These are phyloP conservation scores for Strigamia transsilvanica DNA, from an alignment of 2,888 invertebrate genomes.

Conservation along the genomic window DNA sequence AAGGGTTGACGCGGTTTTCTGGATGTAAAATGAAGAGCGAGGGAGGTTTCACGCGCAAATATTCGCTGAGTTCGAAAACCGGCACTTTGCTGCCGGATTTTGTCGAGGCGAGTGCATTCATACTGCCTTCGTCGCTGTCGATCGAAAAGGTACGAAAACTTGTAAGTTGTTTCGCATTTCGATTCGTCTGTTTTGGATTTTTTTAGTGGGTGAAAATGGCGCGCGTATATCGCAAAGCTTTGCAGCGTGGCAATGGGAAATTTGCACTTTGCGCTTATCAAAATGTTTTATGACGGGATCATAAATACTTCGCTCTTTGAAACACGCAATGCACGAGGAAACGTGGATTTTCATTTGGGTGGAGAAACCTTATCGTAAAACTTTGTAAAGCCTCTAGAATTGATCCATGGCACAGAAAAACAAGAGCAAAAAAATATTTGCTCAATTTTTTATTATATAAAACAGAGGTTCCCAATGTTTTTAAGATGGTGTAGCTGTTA, in stretches of 20 bases:
- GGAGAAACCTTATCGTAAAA: slow-evolving; percentile 12
- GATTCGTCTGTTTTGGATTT: too few species aligned
- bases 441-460: too few species aligned
- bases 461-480: too few species aligned
- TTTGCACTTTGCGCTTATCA: slow-evolving; percentile 24
- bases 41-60: slow-evolving; percentile 63
- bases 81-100: slow-evolving; percentile 64
- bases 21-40: slow-evolving; percentile 63
- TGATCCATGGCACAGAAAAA: not conserved
- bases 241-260: not conserved
- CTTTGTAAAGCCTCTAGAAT: not conserved
- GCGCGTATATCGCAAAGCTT: not conserved
- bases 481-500: too few species aligned
- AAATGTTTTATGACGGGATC: slow-evolving; percentile 22
- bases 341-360: slow-evolving; percentile 29
- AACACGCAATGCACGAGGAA: not conserved
- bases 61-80: slow-evolving; percentile 63
- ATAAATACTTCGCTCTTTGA: slow-evolving; percentile 29
- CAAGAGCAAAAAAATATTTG: too few species aligned
- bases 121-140: slow-evolving; percentile 60
- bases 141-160: slow-evolving; percentile 61
- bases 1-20: slow-evolving; percentile 64
- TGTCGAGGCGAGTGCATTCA: slow-evolving; percentile 61
- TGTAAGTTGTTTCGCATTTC: not conserved
- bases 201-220: not conserved